Evolutionary conservation across 2,113 vertebrate species (phyloP).

Genomic region (Leptosomus discolor): DNA sequence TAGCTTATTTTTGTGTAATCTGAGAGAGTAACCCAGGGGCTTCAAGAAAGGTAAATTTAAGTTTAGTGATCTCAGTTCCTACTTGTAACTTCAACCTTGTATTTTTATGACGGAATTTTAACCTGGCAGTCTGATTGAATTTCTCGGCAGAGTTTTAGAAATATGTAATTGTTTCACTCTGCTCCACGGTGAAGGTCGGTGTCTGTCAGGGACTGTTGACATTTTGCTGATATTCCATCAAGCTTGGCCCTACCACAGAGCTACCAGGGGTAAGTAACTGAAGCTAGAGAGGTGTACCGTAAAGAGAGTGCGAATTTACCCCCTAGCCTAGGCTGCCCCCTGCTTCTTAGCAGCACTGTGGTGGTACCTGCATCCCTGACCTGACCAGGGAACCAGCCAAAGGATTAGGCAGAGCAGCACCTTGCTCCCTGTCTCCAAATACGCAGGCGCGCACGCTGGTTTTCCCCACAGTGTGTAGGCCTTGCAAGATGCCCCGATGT

Average conservation of each 20-base stretch:
- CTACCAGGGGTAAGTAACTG: background rate
- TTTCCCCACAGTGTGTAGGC: background rate
- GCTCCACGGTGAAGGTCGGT: background rate
- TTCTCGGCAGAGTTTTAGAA: background rate
- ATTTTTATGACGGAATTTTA: background rate
- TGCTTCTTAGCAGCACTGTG: background rate
- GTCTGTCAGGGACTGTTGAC: constrained; percentile 19
- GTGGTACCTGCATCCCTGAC: background rate
- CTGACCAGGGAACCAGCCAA: background rate
- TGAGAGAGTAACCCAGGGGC: background rate
- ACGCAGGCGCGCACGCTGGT: fast-evolving
- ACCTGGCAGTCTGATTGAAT: background rate
- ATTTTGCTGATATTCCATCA: constrained; percentile 22
- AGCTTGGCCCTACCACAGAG: background rate
- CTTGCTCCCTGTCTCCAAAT: background rate
- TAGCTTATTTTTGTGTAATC: background rate
- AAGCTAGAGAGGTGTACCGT: background rate
- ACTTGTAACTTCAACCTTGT: background rate
- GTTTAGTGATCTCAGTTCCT: background rate
- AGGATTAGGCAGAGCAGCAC: background rate
- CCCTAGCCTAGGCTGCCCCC: background rate
- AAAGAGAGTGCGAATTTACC: background rate
- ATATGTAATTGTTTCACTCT: background rate
- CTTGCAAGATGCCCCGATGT: background rate
- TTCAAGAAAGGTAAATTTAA: background rate